These are phyloP conservation scores for Semibalanus balanoides DNA, from an alignment of 1,140 invertebrate genomes.

Conservation along the genomic window DNA sequence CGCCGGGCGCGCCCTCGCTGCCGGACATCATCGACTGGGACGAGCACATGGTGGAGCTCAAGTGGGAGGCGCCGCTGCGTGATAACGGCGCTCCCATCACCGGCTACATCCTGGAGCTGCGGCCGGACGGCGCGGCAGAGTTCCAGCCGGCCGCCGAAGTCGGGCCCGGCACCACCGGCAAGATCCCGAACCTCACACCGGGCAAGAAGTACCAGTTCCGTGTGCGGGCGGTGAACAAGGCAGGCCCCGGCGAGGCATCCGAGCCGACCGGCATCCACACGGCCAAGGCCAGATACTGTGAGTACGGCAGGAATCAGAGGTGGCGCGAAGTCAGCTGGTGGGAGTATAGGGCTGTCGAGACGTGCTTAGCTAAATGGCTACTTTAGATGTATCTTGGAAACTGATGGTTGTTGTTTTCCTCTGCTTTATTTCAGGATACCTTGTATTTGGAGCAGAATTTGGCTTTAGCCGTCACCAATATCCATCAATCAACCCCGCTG, in stretches of 20 bases:
- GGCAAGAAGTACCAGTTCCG: slow-evolving; percentile 93
- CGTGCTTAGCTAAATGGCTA: too few relatives aligned
- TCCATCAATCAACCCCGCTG: too few relatives aligned
- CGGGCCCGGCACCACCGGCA: slow-evolving; percentile 46
- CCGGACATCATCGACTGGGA: slow-evolving; percentile 89
- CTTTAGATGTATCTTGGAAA: too few relatives aligned
- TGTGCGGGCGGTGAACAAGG: slow-evolving; percentile 87
- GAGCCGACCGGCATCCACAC: slow-evolving; percentile 85
- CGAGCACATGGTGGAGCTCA: slow-evolving; percentile 78
- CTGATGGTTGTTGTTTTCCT: too few relatives aligned
- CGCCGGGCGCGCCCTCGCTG: slow-evolving; percentile 71
- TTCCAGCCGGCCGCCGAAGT: slow-evolving; percentile 60
- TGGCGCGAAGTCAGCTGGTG: too few relatives aligned
- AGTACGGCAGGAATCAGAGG: too few relatives aligned
- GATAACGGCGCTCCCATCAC: slow-evolving; percentile 95
- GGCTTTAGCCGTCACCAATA: too few relatives aligned
- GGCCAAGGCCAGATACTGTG: slow-evolving; percentile 81
- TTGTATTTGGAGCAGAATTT: too few relatives aligned
- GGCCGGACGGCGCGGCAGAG: slow-evolving; percentile 43
- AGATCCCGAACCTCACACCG: slow-evolving; percentile 75
- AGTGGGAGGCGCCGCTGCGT: slow-evolving; percentile 87
- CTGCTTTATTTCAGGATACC: too few relatives aligned
- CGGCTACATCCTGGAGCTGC: slow-evolving; percentile 80
- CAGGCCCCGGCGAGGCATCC: slow-evolving; percentile 85
- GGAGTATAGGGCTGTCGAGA: too few relatives aligned